These are phyloP conservation scores for Eudasyphora cyanicolor DNA, from an alignment of 2,888 invertebrate genomes.

Conservation along the genomic window DNA sequence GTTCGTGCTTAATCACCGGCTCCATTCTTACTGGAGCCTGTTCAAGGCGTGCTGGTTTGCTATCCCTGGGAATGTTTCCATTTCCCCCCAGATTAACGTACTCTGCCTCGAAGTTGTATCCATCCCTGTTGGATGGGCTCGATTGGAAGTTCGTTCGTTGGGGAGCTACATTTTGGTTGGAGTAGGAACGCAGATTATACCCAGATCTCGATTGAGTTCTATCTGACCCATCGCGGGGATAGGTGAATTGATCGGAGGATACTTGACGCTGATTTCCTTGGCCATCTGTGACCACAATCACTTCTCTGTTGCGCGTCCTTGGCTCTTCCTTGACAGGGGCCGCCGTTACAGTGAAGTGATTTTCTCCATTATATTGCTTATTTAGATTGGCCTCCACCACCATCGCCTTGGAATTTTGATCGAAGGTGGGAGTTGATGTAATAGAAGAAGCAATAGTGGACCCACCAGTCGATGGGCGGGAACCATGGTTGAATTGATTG, in stretches of 20 bases:
- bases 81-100: conserved; percentile 72
- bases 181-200: conserved; percentile 45
- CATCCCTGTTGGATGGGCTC: conserved; percentile 32
- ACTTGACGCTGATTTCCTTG: conserved; percentile 72
- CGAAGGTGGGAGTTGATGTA: conserved; percentile 72
- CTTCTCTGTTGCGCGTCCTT: conserved; percentile 64
- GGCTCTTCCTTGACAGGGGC: conserved; percentile 62
- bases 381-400: conserved; percentile 70
- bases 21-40: conserved; percentile 57
- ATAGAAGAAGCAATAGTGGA: conserved; percentile 59
- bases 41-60: conserved; percentile 74
- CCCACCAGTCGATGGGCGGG: conserved; percentile 43
- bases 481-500: conserved; percentile 60
- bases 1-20: conserved; percentile 72
- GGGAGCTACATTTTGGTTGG: conserved; percentile 43
- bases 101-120: conserved; percentile 69
- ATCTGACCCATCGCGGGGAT: conserved; percentile 71
- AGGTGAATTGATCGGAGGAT: conserved; percentile 72
- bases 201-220: conserved; percentile 34
- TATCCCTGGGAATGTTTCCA: conserved; percentile 68
- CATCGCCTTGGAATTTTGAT: conserved; percentile 70
- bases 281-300: conserved; percentile 69
- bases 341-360: conserved; percentile 46
- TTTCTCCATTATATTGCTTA: conserved; percentile 59
- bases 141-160: conserved; percentile 40